Percentiles rank a stretch among this genome's conserved stretches.
These are phyloP conservation scores for Incurvaria masculella DNA, from an alignment of 2,888 invertebrate genomes.

Conservation along the genomic window DNA sequence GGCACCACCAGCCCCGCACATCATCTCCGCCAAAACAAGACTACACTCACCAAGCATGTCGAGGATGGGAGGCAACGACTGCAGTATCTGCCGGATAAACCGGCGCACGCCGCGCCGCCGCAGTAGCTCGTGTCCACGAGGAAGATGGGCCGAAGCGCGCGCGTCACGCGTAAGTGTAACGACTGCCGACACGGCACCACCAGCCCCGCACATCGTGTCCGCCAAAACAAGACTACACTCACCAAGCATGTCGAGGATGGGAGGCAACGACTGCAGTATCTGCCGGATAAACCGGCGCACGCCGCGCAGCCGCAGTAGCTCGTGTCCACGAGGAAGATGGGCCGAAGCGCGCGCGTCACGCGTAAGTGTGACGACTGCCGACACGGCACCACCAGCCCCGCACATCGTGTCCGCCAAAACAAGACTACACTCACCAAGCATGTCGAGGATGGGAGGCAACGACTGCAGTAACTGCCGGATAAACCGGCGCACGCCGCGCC, in stretches of 20 bases:
- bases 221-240: too few species aligned
- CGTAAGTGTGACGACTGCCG: conserved; percentile 83
- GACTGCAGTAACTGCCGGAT: conserved; percentile 69
- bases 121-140: conserved; percentile 82
- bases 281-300: conserved; percentile 73
- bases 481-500: conserved; percentile 61
- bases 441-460: conserved; percentile 71
- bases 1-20: conserved; percentile 66
- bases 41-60: conserved; percentile 78
- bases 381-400: conserved; percentile 72
- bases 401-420: too few species aligned
- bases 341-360: conserved; percentile 80
- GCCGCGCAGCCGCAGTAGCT: conserved; percentile 78
- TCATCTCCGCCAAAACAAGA: too few species aligned
- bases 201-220: too few species aligned
- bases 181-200: conserved; percentile 77
- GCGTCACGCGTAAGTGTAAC: conserved; percentile 83
- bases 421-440: conserved; percentile 52
- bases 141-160: conserved; percentile 83
- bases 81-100: conserved; percentile 76
- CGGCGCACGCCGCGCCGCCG: conserved; percentile 72
- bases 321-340: conserved; percentile 85
- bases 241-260: conserved; percentile 85
- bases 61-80: conserved; percentile 81
- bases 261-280: conserved; percentile 81